Conservation (phyloP, 2,888 invertebrate species). For the Latrodectus elegans region DNA sequence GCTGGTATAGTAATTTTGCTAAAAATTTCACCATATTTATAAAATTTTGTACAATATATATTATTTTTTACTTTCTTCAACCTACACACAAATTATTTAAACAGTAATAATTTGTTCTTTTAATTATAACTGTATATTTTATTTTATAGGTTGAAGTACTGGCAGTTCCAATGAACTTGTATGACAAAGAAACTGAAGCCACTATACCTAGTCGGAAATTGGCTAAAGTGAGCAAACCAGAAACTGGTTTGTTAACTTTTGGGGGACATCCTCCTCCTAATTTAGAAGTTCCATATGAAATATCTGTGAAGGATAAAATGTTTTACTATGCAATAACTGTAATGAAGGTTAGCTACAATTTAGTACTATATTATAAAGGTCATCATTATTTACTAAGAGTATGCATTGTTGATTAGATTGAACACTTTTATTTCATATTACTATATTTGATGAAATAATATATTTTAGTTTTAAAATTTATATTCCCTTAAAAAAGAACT, state of each 20-base stretch:
- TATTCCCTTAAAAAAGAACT: too few species aligned
- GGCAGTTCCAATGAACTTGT: constrained; percentile 81
- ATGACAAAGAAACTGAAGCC: constrained; percentile 80
- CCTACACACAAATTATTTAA: too few species aligned
- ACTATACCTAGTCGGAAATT: constrained; percentile 78
- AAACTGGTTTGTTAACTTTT: constrained; percentile 79
- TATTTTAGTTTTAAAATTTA: constrained; percentile 6
- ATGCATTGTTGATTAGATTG: background rate
- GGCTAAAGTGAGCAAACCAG: constrained; percentile 77
- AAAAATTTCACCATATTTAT: background rate
- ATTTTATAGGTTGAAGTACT: constrained; percentile 81
- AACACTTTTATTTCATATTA: constrained; percentile 4
- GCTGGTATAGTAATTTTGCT: too few species aligned
- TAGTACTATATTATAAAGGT: background rate
- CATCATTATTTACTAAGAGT: background rate
- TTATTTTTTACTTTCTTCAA: background rate
- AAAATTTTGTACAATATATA: background rate
- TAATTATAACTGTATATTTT: background rate
- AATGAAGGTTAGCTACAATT: constrained; percentile 83
- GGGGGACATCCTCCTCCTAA: constrained; percentile 81
- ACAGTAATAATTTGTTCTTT: background rate
- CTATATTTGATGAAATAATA: constrained; percentile 5
- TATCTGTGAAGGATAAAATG: constrained; percentile 91
- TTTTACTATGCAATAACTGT: constrained; percentile 95
- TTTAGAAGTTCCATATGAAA: constrained; percentile 85